Conservation (phyloP, 2,888 invertebrate species). For the Torymus tubicola region DNA sequence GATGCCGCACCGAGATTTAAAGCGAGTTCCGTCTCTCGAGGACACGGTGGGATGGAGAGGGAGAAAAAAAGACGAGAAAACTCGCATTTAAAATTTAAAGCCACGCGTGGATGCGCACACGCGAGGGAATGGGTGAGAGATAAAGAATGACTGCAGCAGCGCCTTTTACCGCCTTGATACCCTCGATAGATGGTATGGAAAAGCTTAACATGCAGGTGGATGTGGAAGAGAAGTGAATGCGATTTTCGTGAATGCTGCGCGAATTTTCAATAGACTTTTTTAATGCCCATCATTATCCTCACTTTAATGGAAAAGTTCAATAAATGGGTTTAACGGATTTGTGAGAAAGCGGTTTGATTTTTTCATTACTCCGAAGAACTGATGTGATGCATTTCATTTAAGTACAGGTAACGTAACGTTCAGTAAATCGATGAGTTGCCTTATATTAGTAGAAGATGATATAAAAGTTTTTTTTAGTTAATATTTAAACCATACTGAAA, state of each 20-base stretch:
- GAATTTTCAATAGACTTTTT: constrained; percentile 30
- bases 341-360: not conserved
- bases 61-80: not conserved
- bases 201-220: not conserved
- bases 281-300: not conserved
- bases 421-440: no score
- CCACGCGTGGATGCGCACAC: not conserved
- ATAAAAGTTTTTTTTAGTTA: no score
- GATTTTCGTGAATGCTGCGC: not conserved
- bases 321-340: not conserved
- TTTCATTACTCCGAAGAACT: no score
- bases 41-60: not conserved
- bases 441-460: no score
- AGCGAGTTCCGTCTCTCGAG: not conserved
- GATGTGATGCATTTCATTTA: no score
- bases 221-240: not conserved
- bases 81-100: constrained; percentile 32
- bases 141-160: no score
- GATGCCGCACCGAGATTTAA: constrained; percentile 17
- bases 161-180: not conserved
- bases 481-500: no score
- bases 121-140: no score
- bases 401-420: no score
- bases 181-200: constrained; percentile 3
- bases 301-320: not conserved